Evolutionary conservation across 2,888 invertebrate species (phyloP).

Genomic region (Ophonus ardosiacus): DNA sequence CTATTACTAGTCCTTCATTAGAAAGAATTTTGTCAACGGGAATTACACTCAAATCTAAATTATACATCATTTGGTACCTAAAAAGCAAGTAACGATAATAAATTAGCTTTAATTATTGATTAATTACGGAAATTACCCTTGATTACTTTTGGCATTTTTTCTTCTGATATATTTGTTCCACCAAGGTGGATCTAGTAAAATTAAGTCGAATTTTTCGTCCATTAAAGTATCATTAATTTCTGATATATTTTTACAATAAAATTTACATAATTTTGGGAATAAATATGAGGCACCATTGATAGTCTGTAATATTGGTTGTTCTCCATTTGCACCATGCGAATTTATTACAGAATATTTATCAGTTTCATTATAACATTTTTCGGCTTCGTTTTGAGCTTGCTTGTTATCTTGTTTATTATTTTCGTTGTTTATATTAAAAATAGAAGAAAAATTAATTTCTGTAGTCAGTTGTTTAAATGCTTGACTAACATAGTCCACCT

Average conservation of each 20-base stretch:
- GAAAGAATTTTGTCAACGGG: conserved; percentile 80
- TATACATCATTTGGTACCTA: conserved; percentile 89
- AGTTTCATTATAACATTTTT: conserved; percentile 74
- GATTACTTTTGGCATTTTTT: conserved; percentile 81
- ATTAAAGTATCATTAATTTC: conserved; percentile 77
- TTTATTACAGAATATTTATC: conserved; percentile 69
- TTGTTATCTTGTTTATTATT: conserved; percentile 70
- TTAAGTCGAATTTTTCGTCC: conserved; percentile 83
- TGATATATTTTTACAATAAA: conserved; percentile 83
- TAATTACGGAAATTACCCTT: conserved; percentile 77
- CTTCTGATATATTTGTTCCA: conserved; percentile 95
- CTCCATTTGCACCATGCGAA: conserved; percentile 80
- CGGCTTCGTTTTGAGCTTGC: conserved; percentile 72
- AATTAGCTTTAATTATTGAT: neutral
- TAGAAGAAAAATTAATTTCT: conserved; percentile 69
- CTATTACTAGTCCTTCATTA: conserved; percentile 83
- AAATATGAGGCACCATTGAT: conserved; percentile 78
- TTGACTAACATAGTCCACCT: conserved; percentile 71
- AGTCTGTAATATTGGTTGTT: conserved; percentile 76
- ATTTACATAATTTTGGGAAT: conserved; percentile 83
- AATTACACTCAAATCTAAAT: conserved; percentile 84
- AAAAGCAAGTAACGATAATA: conserved; percentile 63
- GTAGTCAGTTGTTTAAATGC: conserved; percentile 68
- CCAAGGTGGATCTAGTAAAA: conserved; percentile 97
- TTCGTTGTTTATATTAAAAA: conserved; percentile 65